Base-by-base conservation (phyloP, 2,113 vertebrate genomes). In the Lepus americanus region DNA sequence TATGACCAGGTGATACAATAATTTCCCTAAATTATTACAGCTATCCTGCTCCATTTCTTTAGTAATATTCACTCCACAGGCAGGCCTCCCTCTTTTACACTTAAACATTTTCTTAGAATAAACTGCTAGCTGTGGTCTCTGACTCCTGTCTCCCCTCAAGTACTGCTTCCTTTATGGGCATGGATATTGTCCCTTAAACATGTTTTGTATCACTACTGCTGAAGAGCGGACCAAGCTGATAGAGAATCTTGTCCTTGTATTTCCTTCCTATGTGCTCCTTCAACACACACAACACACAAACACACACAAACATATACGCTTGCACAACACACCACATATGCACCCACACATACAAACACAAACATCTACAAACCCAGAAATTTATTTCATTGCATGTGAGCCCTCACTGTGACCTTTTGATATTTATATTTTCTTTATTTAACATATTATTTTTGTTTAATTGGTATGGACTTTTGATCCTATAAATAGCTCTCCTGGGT, bases 61-160 rank as follows among this genome's bases (percentile, higher is more conserved):
- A 76, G 69, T 10, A 4, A 1, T 8, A 61, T 81, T 7, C 3
- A 0, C 3, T 29, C 23, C 3, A 16, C 0, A 2, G 1, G 5
- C 20, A 79, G 86, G 16, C 17, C 6, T 3, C 33, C 13, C 2
- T 22, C 20, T 0, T 29, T 61, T 3, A 14, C 4, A 2, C 14
- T 6, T 16, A 59, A 19, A 19, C 10, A 4, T 59, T 44, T 33
- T 49, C n/a, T 25, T 10, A 17, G 39, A 31, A 23, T 4, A 7
- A 6, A 11, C n/a, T 16, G 51, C 8, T 3, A 16, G 33, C 3
- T n/a, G 14, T 9, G 0, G 0, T 0, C 5, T 3, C 33, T 3
- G 17, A 31, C 25, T 5, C 7, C 9, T 31, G 23, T 36, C 33
- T 64, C 9, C 39, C 19, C 20, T 9, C 6, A 19, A 36, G 0